Conservation (phyloP, 2,113 vertebrate genomes). For the Symphodus melops region DNA sequence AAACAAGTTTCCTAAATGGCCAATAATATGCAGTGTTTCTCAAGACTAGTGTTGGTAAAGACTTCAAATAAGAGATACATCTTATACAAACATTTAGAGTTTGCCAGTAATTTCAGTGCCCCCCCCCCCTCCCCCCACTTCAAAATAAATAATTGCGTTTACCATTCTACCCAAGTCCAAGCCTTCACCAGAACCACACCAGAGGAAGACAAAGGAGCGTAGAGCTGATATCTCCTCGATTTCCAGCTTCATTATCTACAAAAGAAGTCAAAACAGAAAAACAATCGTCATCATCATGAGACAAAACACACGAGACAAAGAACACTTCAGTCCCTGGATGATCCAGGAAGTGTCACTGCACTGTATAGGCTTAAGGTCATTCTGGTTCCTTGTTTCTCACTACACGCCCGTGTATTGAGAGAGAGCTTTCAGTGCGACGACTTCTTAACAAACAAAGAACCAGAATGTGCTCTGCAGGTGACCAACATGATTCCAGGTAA, state of each 20-base stretch:
- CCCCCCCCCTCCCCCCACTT: too few relatives aligned
- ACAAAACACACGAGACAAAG: background rate
- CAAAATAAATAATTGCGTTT: conserved; percentile 22
- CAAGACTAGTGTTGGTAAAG: too few relatives aligned
- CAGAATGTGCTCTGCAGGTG: too few relatives aligned
- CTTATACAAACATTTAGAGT: background rate
- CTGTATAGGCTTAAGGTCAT: background rate
- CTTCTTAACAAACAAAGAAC: too few relatives aligned
- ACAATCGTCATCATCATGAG: background rate
- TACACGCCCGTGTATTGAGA: too few relatives aligned
- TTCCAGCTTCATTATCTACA: conserved; percentile 97
- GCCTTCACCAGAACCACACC: conserved; percentile 98
- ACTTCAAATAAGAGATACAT: too few relatives aligned
- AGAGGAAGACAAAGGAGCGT: conserved; percentile 96
- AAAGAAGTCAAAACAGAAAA: background rate
- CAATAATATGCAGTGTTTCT: too few relatives aligned
- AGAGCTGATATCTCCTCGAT: conserved; percentile 97
- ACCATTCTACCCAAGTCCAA: conserved; percentile 98
- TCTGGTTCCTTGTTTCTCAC: background rate
- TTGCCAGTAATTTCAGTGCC: background rate
- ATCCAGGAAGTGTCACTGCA: too few relatives aligned
- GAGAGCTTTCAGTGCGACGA: too few relatives aligned
- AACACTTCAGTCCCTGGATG: too few relatives aligned
- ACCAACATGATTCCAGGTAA: too few relatives aligned
- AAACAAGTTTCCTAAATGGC: background rate